Conservation (phyloP, 2,797 vertebrate species). For the Dendrocincla fuliginosa region DNA sequence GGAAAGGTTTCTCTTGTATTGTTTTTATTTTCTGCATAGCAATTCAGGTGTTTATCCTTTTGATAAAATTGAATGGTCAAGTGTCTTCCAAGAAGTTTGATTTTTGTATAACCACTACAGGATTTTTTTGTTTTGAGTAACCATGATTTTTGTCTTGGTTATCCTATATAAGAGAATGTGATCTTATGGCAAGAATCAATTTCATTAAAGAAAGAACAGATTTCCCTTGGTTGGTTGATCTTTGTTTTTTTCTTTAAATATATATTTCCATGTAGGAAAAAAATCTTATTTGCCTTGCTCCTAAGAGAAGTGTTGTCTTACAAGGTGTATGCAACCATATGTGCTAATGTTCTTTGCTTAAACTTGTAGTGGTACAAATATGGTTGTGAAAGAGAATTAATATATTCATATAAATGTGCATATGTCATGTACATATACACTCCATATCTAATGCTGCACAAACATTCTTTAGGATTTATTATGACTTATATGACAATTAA, state of each 20-base stretch:
- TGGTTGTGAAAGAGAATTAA: background rate
- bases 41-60: background rate
- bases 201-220: background rate
- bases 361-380: background rate
- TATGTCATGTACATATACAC: background rate
- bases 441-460: background rate
- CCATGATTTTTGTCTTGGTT: background rate
- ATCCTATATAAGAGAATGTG: background rate
- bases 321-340: background rate
- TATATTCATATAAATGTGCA: background rate
- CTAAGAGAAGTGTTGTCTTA: background rate
- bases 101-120: fast-evolving
- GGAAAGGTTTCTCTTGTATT: background rate
- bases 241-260: background rate
- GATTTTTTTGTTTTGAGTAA: background rate
- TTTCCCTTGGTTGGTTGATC: fast-evolving
- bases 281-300: background rate
- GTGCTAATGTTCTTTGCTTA: background rate
- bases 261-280: background rate
- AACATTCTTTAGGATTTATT: background rate
- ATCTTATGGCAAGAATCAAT: background rate
- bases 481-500: background rate
- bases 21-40: background rate
- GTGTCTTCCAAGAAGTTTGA: background rate
- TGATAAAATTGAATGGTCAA: background rate